phyloP scores from a whole-genome alignment of 2,797 vertebrate species.

The Poeciliopsis infans region DNA sequence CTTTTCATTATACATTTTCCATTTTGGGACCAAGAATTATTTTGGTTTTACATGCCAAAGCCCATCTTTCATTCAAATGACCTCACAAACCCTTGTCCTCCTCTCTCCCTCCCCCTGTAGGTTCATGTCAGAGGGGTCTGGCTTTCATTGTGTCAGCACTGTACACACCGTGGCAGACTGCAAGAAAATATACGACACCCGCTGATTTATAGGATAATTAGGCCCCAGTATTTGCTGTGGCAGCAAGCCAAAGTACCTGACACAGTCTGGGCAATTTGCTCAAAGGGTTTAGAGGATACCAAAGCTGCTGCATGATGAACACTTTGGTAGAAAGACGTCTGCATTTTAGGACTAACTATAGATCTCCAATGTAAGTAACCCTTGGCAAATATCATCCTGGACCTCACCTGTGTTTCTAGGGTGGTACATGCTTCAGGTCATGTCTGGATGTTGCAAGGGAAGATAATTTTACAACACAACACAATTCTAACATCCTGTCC shows the following conservation, averaged over 20 bases:
- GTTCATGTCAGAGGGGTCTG: slow-evolving; percentile 62
- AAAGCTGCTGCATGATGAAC: slow-evolving; percentile 29
- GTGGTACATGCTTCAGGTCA: slow-evolving; percentile 52
- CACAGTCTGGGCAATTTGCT: slow-evolving; percentile 55
- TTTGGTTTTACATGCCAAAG: slow-evolving; percentile 51
- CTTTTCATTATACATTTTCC: slow-evolving; percentile 31
- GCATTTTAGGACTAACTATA: slow-evolving; percentile 30
- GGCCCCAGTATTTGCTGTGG: slow-evolving; percentile 71
- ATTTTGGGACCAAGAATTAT: slow-evolving; percentile 48
- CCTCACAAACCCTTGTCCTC: slow-evolving; percentile 49
- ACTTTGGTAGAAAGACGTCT: slow-evolving; percentile 28
- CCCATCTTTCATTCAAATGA: slow-evolving; percentile 48
- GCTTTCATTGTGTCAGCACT: slow-evolving; percentile 70
- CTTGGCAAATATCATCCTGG: slow-evolving; percentile 10
- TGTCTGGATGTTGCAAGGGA: slow-evolving; percentile 26
- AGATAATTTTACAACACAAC: slow-evolving; percentile 13
- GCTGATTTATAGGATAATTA: slow-evolving; percentile 83
- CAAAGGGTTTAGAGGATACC: slow-evolving; percentile 46
- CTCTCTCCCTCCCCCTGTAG: slow-evolving; percentile 24
- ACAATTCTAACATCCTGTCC: slow-evolving; percentile 49
- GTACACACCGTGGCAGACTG: slow-evolving; percentile 58
- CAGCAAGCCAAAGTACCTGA: slow-evolving; percentile 71
- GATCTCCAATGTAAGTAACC: slow-evolving; percentile 17
- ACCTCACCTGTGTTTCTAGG: slow-evolving; percentile 23
- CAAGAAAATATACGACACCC: slow-evolving; percentile 67